These are phyloP conservation scores for Lepilemur ruficaudatus DNA, from an alignment of 2,797 vertebrate species.

Conservation along the genomic window DNA sequence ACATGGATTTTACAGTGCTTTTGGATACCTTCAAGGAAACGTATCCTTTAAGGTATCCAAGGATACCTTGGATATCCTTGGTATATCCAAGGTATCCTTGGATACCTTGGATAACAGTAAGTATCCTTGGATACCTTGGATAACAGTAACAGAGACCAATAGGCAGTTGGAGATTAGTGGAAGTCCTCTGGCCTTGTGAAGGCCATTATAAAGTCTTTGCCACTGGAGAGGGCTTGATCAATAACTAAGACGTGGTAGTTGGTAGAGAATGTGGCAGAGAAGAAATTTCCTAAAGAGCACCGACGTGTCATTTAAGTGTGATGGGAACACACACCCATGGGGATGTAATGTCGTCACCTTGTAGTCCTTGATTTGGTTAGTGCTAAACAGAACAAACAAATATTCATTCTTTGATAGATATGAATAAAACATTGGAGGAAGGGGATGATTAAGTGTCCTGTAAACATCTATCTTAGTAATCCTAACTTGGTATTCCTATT, in stretches of 20 bases:
- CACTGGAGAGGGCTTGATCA: not conserved
- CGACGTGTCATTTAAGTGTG: not conserved
- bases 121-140: no score
- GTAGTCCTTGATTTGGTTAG: not conserved
- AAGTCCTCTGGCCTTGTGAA: not conserved
- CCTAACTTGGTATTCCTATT: not conserved
- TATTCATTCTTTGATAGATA: not conserved
- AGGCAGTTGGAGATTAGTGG: not conserved
- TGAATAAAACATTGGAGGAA: not conserved
- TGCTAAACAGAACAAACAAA: not conserved
- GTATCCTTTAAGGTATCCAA: no score
- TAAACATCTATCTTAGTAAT: not conserved
- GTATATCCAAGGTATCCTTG: no score
- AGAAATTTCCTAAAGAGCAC: not conserved
- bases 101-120: no score
- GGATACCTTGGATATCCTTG: no score
- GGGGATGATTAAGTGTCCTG: not conserved
- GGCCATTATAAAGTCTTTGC: not conserved
- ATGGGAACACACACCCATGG: not conserved
- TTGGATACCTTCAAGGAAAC: not conserved
- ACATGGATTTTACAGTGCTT: not conserved
- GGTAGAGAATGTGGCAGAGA: not conserved
- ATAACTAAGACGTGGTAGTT: not conserved
- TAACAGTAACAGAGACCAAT: not conserved
- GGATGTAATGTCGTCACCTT: not conserved